These are phyloP conservation scores for Cromileptes altivelis DNA, from an alignment of 2,113 vertebrate genomes.

Conservation along the genomic window DNA sequence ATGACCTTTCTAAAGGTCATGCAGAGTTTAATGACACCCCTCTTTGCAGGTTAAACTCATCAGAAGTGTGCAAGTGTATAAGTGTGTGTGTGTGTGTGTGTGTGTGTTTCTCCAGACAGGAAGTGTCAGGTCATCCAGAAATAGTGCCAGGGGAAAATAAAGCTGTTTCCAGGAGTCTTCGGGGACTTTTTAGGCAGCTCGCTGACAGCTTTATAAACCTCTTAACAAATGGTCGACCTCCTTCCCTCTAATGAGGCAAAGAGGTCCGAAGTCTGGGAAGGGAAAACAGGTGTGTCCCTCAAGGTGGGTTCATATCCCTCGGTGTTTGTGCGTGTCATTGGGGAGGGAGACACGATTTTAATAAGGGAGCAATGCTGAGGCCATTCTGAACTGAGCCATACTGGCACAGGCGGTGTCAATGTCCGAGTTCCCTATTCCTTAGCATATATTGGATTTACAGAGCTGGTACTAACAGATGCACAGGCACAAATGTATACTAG, in stretches of 20 bases:
- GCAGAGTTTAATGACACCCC: slow-evolving; percentile 53
- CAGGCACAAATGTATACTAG: slow-evolving; percentile 13
- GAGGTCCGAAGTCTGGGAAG: slow-evolving; percentile 57
- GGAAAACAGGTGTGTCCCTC: slow-evolving; percentile 77
- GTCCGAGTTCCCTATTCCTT: neutral
- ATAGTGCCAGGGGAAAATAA: slow-evolving; percentile 64
- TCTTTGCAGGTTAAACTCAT: slow-evolving; percentile 64
- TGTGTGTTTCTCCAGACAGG: slow-evolving; percentile 58
- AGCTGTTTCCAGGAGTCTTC: slow-evolving; percentile 69
- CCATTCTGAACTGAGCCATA: neutral
- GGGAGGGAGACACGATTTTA: neutral
- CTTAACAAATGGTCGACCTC: slow-evolving; percentile 74
- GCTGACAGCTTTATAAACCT: slow-evolving; percentile 81
- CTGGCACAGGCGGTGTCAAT: neutral
- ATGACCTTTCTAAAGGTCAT: slow-evolving; percentile 64
- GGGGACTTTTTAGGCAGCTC: slow-evolving; percentile 74
- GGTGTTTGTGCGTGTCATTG: slow-evolving; percentile 15
- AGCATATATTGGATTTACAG: neutral
- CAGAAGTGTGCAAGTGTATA: slow-evolving; percentile 46
- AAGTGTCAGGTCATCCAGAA: slow-evolving; percentile 75
- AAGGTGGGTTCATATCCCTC: slow-evolving; percentile 42
- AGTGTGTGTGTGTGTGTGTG: slow-evolving; percentile 16
- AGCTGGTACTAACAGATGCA: neutral
- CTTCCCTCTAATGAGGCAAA: slow-evolving; percentile 72
- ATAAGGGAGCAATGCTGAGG: neutral